These are phyloP conservation scores for Aphis gossypii DNA, from an alignment of 1,140 invertebrate genomes.

Conservation along the genomic window DNA sequence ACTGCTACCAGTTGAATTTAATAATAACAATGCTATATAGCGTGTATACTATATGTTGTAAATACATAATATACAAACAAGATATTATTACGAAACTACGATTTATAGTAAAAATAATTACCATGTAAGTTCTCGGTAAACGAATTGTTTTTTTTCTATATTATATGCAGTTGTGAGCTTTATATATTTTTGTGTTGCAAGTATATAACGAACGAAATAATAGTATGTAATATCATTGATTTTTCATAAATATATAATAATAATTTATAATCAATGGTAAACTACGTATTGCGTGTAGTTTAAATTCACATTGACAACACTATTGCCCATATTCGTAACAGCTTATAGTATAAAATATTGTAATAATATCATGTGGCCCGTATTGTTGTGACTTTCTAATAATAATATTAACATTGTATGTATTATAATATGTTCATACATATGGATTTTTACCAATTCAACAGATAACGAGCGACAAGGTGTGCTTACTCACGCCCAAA, in stretches of 20 bases:
- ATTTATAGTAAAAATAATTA: neutral
- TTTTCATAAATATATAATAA: neutral
- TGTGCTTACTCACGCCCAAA: slow-evolving; percentile 65
- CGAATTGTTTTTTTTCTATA: neutral
- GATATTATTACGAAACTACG: neutral
- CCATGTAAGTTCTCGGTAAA: neutral
- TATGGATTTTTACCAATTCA: neutral
- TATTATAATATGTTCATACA: neutral
- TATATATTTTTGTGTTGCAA: neutral
- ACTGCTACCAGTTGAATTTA: neutral
- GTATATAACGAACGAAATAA: neutral
- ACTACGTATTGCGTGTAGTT: neutral
- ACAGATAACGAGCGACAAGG: slow-evolving; percentile 63
- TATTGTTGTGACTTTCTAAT: slow-evolving; percentile 4
- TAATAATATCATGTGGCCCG: neutral
- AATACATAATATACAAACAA: neutral
- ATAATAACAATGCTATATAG: neutral
- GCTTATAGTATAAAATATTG: neutral
- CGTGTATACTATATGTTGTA: neutral
- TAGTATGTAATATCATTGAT: neutral
- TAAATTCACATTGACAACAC: neutral
- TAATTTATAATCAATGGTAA: neutral
- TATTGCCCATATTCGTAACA: slow-evolving; percentile 14
- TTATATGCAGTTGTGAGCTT: neutral
- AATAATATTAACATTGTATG: neutral